These are phyloP conservation scores for Agrilus planipennis DNA, from an alignment of 1,140 invertebrate genomes.

Conservation along the genomic window DNA sequence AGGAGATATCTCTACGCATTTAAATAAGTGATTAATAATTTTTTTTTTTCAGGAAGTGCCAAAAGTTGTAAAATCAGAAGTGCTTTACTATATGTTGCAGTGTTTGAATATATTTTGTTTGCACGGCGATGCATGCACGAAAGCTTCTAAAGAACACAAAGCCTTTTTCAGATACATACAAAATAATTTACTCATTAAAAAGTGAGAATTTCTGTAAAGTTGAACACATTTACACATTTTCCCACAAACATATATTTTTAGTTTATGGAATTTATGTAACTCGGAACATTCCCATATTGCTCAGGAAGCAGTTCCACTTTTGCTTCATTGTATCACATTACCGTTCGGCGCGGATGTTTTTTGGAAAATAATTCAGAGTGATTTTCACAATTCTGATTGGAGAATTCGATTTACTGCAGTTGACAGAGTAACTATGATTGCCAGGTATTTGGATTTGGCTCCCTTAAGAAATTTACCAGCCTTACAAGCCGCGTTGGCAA, in stretches of 20 bases:
- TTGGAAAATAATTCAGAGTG: conserved; percentile 85
- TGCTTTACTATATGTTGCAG: conserved; percentile 85
- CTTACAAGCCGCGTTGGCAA: conserved; percentile 87
- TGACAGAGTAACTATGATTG: conserved; percentile 83
- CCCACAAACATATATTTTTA: too few relatives aligned
- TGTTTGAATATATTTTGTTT: conserved; percentile 86
- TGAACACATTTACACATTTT: background rate
- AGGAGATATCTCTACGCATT: conserved; percentile 5
- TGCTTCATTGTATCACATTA: conserved; percentile 90
- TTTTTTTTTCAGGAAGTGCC: conserved; percentile 55
- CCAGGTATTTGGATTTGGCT: conserved; percentile 83
- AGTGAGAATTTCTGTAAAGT: conserved; percentile 46
- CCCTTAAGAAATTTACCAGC: conserved; percentile 70
- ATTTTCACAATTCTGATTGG: conserved; percentile 87
- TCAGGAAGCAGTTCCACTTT: conserved; percentile 75
- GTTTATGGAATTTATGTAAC: conserved; percentile 87
- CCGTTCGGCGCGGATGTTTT: conserved; percentile 87
- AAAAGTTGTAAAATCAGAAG: conserved; percentile 77
- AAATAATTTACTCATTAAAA: conserved; percentile 89
- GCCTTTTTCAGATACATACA: conserved; percentile 97
- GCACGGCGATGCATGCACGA: conserved; percentile 84
- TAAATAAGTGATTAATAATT: background rate
- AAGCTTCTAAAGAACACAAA: conserved; percentile 77
- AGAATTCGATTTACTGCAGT: conserved; percentile 84
- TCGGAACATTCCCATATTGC: conserved; percentile 88